Evolutionary conservation across 2,888 invertebrate species (phyloP).

Genomic region (Zhuqinia jingwanae): DNA sequence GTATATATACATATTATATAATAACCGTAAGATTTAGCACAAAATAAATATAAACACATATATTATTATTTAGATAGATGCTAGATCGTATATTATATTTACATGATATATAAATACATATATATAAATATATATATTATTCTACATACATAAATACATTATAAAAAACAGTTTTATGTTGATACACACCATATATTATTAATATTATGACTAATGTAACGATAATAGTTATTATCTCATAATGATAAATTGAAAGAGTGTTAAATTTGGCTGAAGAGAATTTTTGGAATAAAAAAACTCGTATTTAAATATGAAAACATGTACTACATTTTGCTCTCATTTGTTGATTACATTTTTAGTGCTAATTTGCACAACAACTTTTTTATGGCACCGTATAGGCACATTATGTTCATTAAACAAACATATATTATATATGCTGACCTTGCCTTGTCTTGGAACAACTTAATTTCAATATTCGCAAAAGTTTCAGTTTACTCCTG

Average conservation of each 20-base stretch:
- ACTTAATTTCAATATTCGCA: no score
- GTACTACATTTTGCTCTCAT: not conserved
- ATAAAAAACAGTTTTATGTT: slow-evolving; percentile 68
- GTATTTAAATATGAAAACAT: slow-evolving; percentile 61
- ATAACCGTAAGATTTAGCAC: slow-evolving; percentile 23
- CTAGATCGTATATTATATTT: not conserved
- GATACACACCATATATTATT: slow-evolving; percentile 41
- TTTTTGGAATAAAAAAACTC: slow-evolving; percentile 72
- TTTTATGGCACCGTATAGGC: no score
- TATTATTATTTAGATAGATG: slow-evolving; percentile 7
- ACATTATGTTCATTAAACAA: no score
- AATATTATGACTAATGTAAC: slow-evolving; percentile 44
- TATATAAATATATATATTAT: slow-evolving; percentile 13
- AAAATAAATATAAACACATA: slow-evolving; percentile 6
- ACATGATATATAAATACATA: slow-evolving; percentile 10
- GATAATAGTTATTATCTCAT: slow-evolving; percentile 21
- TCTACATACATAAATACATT: no score
- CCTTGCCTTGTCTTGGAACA: no score
- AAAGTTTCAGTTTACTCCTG: no score
- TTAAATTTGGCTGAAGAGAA: slow-evolving; percentile 73
- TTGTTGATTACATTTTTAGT: no score
- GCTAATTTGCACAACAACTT: no score
- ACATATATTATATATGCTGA: no score
- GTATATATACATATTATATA: slow-evolving; percentile 9
- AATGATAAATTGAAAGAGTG: slow-evolving; percentile 63